Percentiles rank a stretch among this genome's conserved stretches.
Conservation (phyloP, 1,140 invertebrate genomes). For the Neodiprion fabricii region DNA sequence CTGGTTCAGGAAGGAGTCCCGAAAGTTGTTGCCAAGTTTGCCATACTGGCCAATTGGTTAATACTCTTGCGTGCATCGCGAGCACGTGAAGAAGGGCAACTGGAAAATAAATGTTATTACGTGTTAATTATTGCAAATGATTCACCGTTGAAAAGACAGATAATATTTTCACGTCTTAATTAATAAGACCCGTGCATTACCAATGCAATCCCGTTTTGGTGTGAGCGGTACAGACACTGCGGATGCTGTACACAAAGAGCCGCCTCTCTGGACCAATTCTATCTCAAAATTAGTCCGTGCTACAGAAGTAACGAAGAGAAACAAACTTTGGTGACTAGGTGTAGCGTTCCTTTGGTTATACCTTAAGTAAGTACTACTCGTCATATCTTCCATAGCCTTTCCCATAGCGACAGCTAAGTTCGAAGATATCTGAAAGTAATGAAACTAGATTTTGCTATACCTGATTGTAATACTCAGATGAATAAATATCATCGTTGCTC, state of each 20-base stretch:
- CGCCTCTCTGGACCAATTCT: constrained; percentile 86
- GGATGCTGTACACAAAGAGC: constrained; percentile 69
- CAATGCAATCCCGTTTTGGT: constrained; percentile 87
- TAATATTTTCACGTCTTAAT: constrained; percentile 18
- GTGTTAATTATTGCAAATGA: neutral
- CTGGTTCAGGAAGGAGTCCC: constrained; percentile 55
- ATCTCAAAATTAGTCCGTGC: constrained; percentile 93
- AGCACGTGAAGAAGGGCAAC: constrained; percentile 89
- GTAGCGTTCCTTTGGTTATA: constrained; percentile 64
- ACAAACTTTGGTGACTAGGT: constrained; percentile 76
- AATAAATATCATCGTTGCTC: constrained; percentile 17
- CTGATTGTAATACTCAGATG: constrained; percentile 17
- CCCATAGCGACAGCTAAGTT: constrained; percentile 80
- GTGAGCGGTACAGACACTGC: constrained; percentile 67
- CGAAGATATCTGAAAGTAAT: constrained; percentile 61
- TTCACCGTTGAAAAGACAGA: constrained; percentile 17
- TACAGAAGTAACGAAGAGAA: constrained; percentile 90
- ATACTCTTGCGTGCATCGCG: constrained; percentile 78
- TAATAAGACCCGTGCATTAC: constrained; percentile 57
- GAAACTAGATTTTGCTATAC: constrained; percentile 25
- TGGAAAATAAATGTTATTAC: constrained; percentile 50
- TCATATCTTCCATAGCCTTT: constrained; percentile 94
- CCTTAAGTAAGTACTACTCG: constrained; percentile 75
- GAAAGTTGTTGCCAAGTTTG: constrained; percentile 70
- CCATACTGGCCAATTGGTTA: constrained; percentile 72